Percentiles rank a stretch among this genome's conserved stretches.
Conservation (phyloP, 2,113 vertebrate species). For the Aythya baeri region DNA sequence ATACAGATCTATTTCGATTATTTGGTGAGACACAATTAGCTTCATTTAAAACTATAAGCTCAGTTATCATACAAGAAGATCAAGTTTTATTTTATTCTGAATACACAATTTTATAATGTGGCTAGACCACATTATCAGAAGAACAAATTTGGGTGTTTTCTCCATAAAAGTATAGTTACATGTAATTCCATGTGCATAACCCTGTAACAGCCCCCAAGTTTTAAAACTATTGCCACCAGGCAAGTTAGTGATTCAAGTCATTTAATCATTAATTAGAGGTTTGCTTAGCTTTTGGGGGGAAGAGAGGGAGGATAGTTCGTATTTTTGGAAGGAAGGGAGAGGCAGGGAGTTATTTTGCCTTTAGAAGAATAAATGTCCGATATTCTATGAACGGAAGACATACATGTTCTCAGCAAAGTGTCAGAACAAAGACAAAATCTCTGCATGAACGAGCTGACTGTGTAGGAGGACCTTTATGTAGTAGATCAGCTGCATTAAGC, state of each 20-base stretch:
- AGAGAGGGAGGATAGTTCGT: background rate
- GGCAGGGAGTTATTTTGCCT: slow-evolving; percentile 32
- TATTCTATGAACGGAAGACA: background rate
- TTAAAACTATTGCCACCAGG: background rate
- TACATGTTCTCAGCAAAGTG: background rate
- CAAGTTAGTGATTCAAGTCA: background rate
- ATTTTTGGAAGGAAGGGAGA: slow-evolving; percentile 12
- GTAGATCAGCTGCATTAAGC: slow-evolving; percentile 48
- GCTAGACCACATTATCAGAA: background rate
- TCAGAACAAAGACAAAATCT: slow-evolving; percentile 49
- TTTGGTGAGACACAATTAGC: background rate
- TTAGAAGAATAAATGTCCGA: background rate
- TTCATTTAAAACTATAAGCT: background rate
- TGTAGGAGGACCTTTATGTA: slow-evolving; percentile 47
- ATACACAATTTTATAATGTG: background rate
- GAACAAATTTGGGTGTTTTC: background rate
- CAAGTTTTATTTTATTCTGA: background rate
- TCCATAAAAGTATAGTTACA: background rate
- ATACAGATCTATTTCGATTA: background rate
- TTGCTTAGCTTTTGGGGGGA: background rate
- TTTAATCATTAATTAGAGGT: background rate
- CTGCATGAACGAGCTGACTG: slow-evolving; percentile 17
- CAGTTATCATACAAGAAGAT: background rate
- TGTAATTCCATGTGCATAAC: background rate
- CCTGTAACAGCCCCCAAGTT: background rate